A percentile compares a stretch with the other conserved stretches of the same genome.
phyloP scores from a whole-genome alignment of 2,113 vertebrate species.

The Parotia lawesii region DNA sequence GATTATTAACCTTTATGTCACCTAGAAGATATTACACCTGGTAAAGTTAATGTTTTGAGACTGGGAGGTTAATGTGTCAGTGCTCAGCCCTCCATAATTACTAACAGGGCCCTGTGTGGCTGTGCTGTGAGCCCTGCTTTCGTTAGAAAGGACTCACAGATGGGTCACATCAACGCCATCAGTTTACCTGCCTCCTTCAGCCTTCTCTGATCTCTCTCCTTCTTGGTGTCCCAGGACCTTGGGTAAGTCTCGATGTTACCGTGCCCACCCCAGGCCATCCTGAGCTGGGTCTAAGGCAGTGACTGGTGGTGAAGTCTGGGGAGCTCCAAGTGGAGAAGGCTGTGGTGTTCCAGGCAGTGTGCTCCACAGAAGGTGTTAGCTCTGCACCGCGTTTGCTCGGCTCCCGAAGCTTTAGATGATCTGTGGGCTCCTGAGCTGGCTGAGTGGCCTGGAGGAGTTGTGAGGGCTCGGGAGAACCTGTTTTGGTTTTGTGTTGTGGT shows the following conservation, averaged over 20 bases:
- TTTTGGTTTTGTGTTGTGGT: not conserved
- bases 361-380: not conserved
- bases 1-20: conserved; percentile 61
- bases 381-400: not conserved
- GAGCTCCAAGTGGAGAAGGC: not conserved
- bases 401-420: not conserved
- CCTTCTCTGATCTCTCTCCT: not conserved
- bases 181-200: not conserved
- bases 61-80: conserved; percentile 22
- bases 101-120: not conserved
- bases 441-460: not conserved
- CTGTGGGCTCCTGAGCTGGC: not conserved
- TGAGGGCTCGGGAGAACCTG: not conserved
- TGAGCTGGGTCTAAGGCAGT: not conserved
- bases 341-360: not conserved
- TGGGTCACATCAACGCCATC: not conserved
- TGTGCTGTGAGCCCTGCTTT: not conserved
- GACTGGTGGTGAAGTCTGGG: not conserved
- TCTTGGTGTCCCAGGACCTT: not conserved
- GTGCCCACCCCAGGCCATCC: not conserved
- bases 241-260: accelerated
- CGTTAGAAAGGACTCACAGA: not conserved
- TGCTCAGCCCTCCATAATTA: conserved; percentile 29
- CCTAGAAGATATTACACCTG: conserved; percentile 38
- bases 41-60: conserved; percentile 52